These are phyloP conservation scores for Ophioderma brevispina DNA, from an alignment of 35 echinoderm and acorn worm species.

Conservation along the genomic window DNA sequence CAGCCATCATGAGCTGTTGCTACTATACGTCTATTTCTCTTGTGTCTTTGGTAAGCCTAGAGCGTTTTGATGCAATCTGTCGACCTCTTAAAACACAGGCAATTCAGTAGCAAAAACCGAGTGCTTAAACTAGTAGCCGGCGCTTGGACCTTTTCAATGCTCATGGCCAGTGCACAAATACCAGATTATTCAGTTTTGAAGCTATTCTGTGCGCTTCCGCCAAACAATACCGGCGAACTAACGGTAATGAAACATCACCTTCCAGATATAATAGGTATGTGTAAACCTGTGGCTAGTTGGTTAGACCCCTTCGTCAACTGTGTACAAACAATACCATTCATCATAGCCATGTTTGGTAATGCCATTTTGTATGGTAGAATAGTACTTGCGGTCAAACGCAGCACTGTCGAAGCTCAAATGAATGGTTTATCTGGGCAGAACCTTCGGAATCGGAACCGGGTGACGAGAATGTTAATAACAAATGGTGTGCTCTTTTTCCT, in stretches of 20 bases:
- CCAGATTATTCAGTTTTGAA: constrained; percentile 41
- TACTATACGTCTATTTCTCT: constrained; percentile 68
- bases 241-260: constrained; percentile 5
- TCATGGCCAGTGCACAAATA: constrained; percentile 41
- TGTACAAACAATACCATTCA: constrained; percentile 70
- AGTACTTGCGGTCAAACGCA: constrained; percentile 43
- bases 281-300: neutral
- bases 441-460: constrained; percentile 28
- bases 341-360: constrained; percentile 47
- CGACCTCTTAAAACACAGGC: constrained; percentile 53
- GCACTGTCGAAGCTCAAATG: neutral
- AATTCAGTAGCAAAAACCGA: constrained; percentile 24
- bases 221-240: constrained; percentile 18
- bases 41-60: constrained; percentile 58
- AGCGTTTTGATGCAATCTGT: constrained; percentile 77
- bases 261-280: constrained; percentile 26
- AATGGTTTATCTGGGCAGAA: constrained; percentile 19
- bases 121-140: constrained; percentile 34
- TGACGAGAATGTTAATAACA: constrained; percentile 64
- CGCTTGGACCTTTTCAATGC: constrained; percentile 41
- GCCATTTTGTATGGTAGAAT: constrained; percentile 55
- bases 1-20: constrained; percentile 16
- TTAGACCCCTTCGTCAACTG: neutral
- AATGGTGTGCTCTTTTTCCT: constrained; percentile 73
- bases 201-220: neutral